Conservation (phyloP, 2,113 vertebrate genomes). For the Syrmaticus mikado region DNA sequence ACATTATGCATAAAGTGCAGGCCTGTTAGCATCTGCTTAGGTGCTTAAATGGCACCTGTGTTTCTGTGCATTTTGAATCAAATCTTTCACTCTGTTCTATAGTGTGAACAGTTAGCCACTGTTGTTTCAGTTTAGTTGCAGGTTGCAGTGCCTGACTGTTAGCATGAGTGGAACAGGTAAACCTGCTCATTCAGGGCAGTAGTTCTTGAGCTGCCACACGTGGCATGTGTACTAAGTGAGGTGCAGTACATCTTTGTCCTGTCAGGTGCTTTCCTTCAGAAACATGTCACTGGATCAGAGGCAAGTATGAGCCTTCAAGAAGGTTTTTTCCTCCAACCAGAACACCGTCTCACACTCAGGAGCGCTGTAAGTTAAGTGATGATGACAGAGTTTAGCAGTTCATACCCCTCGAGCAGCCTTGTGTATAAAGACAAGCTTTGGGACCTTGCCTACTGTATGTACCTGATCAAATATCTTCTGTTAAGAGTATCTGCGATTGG, state of each 20-base stretch:
- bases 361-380: constrained; percentile 41
- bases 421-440: constrained; percentile 40
- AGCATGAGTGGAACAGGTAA: neutral
- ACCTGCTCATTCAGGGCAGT: neutral
- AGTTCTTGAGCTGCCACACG: neutral
- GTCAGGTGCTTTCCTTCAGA: constrained; percentile 47
- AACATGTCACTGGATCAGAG: constrained; percentile 49
- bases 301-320: neutral
- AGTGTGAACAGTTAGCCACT: neutral
- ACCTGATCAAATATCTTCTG: constrained; percentile 23
- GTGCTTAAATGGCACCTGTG: neutral
- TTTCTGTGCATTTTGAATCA: neutral
- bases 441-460: neutral
- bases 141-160: neutral
- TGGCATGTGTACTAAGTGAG: constrained; percentile 10
- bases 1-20: neutral
- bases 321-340: neutral
- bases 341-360: constrained; percentile 8
- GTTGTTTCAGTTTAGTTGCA: neutral
- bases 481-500: neutral
- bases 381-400: constrained; percentile 64
- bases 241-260: constrained; percentile 21
- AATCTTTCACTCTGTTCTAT: neutral
- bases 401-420: constrained; percentile 25
- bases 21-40: neutral